Base-by-base conservation (phyloP, 2,113 vertebrate genomes). In the Potamarius usumacintae region DNA sequence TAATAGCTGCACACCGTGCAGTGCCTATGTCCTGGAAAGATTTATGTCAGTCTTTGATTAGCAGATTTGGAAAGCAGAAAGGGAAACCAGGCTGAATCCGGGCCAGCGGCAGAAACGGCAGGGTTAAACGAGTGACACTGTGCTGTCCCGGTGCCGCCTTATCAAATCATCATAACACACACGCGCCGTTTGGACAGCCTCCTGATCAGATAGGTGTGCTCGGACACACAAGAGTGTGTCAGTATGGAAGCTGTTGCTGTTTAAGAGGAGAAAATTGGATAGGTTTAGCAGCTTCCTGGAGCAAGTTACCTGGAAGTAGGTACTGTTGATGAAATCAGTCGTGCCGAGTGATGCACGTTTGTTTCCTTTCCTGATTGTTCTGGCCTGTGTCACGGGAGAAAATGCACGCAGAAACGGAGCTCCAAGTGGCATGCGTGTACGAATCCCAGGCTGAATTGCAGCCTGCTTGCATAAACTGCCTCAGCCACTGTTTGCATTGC, bases 21-120 rank as follows among this genome's bases (percentile, higher is more conserved):
- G 83, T 30, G 57, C 42, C 9, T 82, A 27, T 62, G 84, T 85
- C 55, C 71, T 62, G 52, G 77, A 80, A 85, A 53, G 85, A 83
- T 89, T 85, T 57, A 84, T 88, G 87, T 88, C 52, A 7, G 25
- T 83, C 63, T 77, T 83, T 84, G 52, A 82, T 89, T 62, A 90
- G 86, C 84, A 86, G 85, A 86, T 89, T 83, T 80, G 87, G 74
- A 76, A 12, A 52, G 30, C 48, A 58, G 86, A 57, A 58, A 55
- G 78, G 86, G 52, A 82, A 91, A 77, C 62, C 74, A 17, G 55
- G 81, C 60, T 60, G 62, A 79, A 60, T 60, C 62, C 22, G 20
- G 30, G 69, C 52, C 53, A 60, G 80, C 15, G 67, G n/a, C 78
- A 63, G 58, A 60, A 74, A 63, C 57, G 55, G 20, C 83, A 30